Percentiles rank a stretch among this genome's conserved stretches.
Conservation (phyloP, 2,888 invertebrate species). For the Synergus itoensis region DNA sequence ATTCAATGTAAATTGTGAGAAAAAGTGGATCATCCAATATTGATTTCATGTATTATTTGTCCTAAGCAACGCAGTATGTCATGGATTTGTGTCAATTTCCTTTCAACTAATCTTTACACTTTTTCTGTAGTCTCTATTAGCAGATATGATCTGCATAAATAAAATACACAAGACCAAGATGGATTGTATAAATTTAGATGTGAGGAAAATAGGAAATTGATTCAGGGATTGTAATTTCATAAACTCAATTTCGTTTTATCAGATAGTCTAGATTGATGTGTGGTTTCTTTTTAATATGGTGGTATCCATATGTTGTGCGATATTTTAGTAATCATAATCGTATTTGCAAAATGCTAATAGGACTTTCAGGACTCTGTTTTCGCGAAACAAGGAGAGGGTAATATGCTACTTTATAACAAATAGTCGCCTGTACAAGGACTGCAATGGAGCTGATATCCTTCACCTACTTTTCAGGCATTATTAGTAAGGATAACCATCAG, state of each 20-base stretch:
- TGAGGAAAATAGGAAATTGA: neutral
- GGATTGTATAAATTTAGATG: too few relatives aligned
- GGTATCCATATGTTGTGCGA: too few relatives aligned
- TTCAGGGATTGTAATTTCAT: neutral
- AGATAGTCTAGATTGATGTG: neutral
- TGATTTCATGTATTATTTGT: neutral
- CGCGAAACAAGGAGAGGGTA: neutral
- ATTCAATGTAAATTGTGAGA: neutral
- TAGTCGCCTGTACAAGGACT: neutral
- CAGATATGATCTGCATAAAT: neutral
- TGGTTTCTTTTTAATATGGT: neutral
- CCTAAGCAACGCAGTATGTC: neutral
- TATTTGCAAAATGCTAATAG: too few relatives aligned
- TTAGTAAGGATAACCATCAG: constrained; percentile 35
- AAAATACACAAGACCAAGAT: neutral
- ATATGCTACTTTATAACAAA: neutral
- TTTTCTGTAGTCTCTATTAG: neutral
- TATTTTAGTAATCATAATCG: too few relatives aligned
- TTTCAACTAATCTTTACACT: neutral
- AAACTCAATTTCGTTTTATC: neutral
- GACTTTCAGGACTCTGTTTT: neutral
- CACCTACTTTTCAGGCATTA: constrained; percentile 21
- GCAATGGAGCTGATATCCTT: neutral
- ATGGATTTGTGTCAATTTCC: neutral
- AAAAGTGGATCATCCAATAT: neutral